Conservation (phyloP, 2,113 vertebrate genomes). For the Tamias sibiricus region DNA sequence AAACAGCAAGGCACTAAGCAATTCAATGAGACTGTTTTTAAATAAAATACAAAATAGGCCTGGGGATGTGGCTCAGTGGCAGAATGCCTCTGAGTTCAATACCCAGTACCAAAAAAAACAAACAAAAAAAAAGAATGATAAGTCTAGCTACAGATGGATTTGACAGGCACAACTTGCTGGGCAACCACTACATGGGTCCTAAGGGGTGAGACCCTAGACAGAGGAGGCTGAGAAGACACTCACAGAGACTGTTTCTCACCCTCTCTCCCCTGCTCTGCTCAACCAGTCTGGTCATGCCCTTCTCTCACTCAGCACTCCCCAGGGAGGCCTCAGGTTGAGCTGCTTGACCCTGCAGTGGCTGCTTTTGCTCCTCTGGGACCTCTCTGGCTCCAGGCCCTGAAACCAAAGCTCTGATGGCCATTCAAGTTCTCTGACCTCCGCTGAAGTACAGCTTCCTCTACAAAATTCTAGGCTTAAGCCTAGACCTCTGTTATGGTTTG, state of each 20-base stretch:
- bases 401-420: not conserved
- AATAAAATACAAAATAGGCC: too few species aligned
- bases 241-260: not conserved
- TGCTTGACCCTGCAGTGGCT: not conserved
- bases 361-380: not conserved
- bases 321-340: not conserved
- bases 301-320: not conserved
- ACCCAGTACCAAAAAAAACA: too few species aligned
- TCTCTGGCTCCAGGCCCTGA: conserved; percentile 1
- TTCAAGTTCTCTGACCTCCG: not conserved
- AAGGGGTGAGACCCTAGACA: not conserved
- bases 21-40: too few species aligned
- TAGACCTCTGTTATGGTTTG: too few species aligned
- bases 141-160: not conserved
- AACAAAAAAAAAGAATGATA: not conserved
- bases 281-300: not conserved
- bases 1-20: too few species aligned
- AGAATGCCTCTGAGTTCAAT: too few species aligned
- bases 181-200: not conserved
- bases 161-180: not conserved
- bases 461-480: not conserved
- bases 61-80: too few species aligned
- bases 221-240: not conserved
- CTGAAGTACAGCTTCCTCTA: not conserved
- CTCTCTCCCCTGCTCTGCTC: not conserved